phyloP scores from a whole-genome alignment of 2,113 vertebrate species.

The sheep (Ovis aries) region ARS-UI_Ramb_v3.0 NC_056061.1:7497501-7498000 shows the following conservation, averaged over 20 bases:
- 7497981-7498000: too few relatives aligned
- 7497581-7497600: conserved; percentile 51
- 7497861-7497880: too few relatives aligned
- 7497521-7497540: conserved; percentile 64
- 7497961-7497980: too few relatives aligned
- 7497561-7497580: conserved; percentile 61
- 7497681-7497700: conserved; percentile 70
- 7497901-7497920: too few relatives aligned
- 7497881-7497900: too few relatives aligned
- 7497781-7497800: conserved; percentile 70
- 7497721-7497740: conserved; percentile 76
- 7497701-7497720: conserved; percentile 72
- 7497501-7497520: conserved; percentile 43
- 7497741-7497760: conserved; percentile 75
- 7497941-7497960: too few relatives aligned
- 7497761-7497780: conserved; percentile 65
- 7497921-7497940: too few relatives aligned
- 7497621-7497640: conserved; percentile 52
- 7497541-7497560: conserved; percentile 53
- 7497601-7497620: conserved; percentile 56
- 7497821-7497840: too few relatives aligned
- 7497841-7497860: too few relatives aligned
- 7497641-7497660: conserved; percentile 23
- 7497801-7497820: conserved; percentile 55
- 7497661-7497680: conserved; percentile 78